These are phyloP conservation scores for Cylloceria caligata DNA, from an alignment of 2,888 invertebrate species.

Conservation along the genomic window DNA sequence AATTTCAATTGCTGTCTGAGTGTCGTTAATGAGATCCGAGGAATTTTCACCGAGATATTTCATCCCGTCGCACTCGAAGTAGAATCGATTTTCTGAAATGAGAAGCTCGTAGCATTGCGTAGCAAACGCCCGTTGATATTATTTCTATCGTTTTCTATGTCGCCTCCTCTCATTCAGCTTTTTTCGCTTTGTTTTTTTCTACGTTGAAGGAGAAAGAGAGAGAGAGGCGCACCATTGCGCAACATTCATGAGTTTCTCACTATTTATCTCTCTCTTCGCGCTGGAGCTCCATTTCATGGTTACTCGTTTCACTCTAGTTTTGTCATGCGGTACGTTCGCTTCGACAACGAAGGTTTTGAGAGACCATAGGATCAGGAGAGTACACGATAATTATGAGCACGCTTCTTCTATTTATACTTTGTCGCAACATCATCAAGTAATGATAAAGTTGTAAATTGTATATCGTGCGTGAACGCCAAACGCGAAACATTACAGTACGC, in stretches of 20 bases:
- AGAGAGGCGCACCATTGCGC: slow-evolving; percentile 43
- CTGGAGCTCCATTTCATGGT: slow-evolving; percentile 30
- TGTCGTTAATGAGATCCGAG: background rate
- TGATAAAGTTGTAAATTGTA: slow-evolving; percentile 49
- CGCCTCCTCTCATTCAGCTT: slow-evolving; percentile 15
- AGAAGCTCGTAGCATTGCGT: background rate
- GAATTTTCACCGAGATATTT: background rate
- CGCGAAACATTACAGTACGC: slow-evolving; percentile 8
- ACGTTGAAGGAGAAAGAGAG: background rate
- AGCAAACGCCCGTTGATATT: background rate
- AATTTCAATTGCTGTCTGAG: background rate
- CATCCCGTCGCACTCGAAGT: background rate
- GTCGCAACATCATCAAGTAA: slow-evolving; percentile 52
- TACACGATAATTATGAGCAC: slow-evolving; percentile 50
- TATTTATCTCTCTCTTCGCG: slow-evolving; percentile 7
- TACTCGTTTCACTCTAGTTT: slow-evolving; percentile 32
- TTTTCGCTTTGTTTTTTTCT: background rate
- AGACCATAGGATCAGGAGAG: background rate
- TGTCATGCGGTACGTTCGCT: slow-evolving; percentile 42
- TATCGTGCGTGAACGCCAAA: slow-evolving; percentile 35
- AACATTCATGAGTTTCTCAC: slow-evolving; percentile 21
- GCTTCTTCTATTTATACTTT: slow-evolving; percentile 58
- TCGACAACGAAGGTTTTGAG: slow-evolving; percentile 13
- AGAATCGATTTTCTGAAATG: background rate
- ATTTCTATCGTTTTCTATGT: slow-evolving; percentile 10